Conservation (phyloP, 2,113 vertebrate species). For the Melozone crissalis region DNA sequence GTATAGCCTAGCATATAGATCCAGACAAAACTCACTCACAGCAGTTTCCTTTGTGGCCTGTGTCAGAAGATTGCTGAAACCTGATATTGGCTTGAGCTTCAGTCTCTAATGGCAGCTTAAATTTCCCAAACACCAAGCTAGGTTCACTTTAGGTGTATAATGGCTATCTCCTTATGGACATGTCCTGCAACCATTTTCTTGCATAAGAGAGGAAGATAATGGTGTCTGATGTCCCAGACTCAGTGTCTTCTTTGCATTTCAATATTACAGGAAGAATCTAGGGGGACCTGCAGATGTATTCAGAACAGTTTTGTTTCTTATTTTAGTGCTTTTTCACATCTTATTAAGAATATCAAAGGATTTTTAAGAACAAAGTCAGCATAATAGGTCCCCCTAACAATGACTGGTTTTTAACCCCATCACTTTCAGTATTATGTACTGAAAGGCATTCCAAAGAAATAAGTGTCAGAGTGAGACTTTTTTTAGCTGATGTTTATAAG, state of each 20-base stretch:
- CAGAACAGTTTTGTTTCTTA: background rate
- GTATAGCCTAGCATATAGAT: background rate
- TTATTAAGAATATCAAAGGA: background rate
- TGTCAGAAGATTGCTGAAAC: constrained; percentile 3
- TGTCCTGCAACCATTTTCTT: constrained; percentile 22
- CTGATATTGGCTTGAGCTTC: background rate
- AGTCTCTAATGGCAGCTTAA: constrained; percentile 6
- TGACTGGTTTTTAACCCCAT: background rate
- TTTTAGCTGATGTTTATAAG: background rate
- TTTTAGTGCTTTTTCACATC: background rate
- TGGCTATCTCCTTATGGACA: background rate
- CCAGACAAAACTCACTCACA: background rate
- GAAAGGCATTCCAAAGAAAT: background rate
- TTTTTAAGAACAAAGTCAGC: background rate
- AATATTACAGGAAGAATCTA: background rate
- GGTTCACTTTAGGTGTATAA: constrained; percentile 26
- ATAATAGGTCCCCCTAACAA: background rate
- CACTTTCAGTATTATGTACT: background rate
- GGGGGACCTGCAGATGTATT: background rate
- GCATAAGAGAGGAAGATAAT: constrained; percentile 1
- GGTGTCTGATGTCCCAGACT: background rate
- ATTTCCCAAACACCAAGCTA: background rate
- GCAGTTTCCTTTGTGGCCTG: background rate
- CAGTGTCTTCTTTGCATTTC: background rate
- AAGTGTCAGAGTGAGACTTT: background rate